phyloP scores from a whole-genome alignment of 2,113 vertebrate genomes.

The Phoenicopterus ruber region DNA sequence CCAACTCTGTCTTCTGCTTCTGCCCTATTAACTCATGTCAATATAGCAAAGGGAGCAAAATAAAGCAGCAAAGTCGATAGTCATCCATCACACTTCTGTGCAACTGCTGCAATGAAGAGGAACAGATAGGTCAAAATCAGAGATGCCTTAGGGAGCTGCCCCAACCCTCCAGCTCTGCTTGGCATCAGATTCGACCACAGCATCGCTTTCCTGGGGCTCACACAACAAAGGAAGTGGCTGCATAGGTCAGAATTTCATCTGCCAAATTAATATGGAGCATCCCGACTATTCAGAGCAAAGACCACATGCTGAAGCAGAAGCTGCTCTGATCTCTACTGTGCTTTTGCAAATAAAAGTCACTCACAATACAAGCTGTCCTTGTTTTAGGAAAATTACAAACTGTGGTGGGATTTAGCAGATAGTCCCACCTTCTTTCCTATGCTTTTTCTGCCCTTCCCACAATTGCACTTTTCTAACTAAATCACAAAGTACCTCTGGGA shows the following conservation, averaged over 20 bases:
- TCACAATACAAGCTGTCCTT: not conserved
- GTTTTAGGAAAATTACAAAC: not conserved
- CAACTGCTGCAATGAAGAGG: not conserved
- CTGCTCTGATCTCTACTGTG: not conserved
- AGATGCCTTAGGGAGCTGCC: not conserved
- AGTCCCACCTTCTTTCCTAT: not conserved
- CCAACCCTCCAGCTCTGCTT: not conserved
- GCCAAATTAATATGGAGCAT: not conserved
- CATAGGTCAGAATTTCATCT: not conserved
- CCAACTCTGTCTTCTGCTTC: constrained; percentile 28
- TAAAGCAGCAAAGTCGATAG: constrained; percentile 24
- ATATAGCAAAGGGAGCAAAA: constrained; percentile 50
- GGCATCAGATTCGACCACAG: not conserved
- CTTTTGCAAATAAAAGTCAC: not conserved
- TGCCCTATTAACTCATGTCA: constrained; percentile 61
- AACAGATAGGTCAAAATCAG: not conserved
- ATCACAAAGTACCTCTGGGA: not conserved
- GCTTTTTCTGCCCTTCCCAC: not conserved
- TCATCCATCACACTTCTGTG: not conserved
- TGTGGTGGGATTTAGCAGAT: not conserved
- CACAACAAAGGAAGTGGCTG: not conserved
- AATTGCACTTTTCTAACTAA: not conserved
- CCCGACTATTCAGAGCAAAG: not conserved
- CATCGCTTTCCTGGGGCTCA: not conserved
- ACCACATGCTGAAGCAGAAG: not conserved